A percentile compares a stretch with the other conserved stretches of the same genome.
Conservation (phyloP, 2,888 invertebrate species). For the Zygogramma bicolorata region DNA sequence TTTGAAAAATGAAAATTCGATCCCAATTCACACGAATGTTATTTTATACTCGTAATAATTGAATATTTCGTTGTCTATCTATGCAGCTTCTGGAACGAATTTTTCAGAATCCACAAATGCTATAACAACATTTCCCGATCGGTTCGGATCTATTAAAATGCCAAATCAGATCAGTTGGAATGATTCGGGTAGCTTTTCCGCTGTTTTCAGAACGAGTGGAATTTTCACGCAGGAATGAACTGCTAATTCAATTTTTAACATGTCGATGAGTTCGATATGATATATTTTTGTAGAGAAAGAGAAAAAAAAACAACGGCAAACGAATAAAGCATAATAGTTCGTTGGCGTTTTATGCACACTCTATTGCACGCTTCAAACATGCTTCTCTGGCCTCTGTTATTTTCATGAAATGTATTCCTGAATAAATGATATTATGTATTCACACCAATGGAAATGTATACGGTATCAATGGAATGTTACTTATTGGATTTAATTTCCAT, state of each 20-base stretch:
- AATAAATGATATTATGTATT: too few species aligned
- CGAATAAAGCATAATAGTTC: not conserved
- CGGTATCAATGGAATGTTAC: too few species aligned
- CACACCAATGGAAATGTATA: too few species aligned
- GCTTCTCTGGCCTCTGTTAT: not conserved
- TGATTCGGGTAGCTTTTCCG: constrained; percentile 35
- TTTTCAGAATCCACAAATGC: constrained; percentile 2
- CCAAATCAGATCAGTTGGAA: constrained; percentile 43
- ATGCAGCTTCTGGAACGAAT: not conserved
- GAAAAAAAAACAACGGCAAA: not conserved
- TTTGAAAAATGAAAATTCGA: too few species aligned
- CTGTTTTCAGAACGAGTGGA: constrained; percentile 40
- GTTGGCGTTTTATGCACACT: not conserved
- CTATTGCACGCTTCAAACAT: not conserved
- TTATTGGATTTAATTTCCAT: too few species aligned
- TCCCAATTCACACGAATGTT: too few species aligned
- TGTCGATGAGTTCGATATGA: constrained; percentile 45
- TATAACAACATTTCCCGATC: not conserved
- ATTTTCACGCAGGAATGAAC: constrained; percentile 50
- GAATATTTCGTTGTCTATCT: not conserved
- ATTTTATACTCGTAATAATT: not conserved
- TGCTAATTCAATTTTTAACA: constrained; percentile 50
- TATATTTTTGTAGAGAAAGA: constrained; percentile 30
- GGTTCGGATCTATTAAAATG: constrained; percentile 34
- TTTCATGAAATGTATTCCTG: too few species aligned